Conservation (phyloP, 2,797 vertebrate genomes). For the Pangasius sanitwongsei region DNA sequence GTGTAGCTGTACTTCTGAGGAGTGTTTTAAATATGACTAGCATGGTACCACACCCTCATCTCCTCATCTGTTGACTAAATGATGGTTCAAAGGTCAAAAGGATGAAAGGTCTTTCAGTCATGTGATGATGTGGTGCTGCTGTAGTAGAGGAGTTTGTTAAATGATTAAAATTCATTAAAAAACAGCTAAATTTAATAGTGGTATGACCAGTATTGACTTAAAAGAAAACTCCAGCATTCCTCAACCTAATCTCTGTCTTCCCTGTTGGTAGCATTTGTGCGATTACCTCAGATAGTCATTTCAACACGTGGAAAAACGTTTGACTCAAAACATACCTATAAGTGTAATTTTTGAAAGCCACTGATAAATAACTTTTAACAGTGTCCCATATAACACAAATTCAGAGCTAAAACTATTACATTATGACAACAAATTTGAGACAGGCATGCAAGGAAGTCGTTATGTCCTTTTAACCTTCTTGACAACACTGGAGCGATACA, state of each 20-base stretch:
- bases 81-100: slow-evolving; percentile 46
- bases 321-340: not conserved
- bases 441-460: not conserved
- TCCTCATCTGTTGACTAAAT: slow-evolving; percentile 44
- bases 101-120: slow-evolving; percentile 59
- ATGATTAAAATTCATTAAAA: too few relatives aligned
- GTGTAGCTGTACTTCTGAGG: not conserved
- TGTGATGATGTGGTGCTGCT: slow-evolving; percentile 32
- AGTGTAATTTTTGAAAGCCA: not conserved
- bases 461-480: not conserved
- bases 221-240: slow-evolving; percentile 17
- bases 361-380: not conserved
- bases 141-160: slow-evolving; percentile 1
- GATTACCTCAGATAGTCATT: not conserved
- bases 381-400: not conserved
- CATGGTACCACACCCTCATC: slow-evolving; percentile 54
- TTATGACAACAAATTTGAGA: not conserved
- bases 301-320: not conserved
- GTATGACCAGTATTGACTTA: not conserved
- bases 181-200: not conserved
- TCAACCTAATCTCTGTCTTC: slow-evolving; percentile 5
- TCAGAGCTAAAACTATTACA: not conserved
- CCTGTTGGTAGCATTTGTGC: not conserved
- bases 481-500: not conserved
- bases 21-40: not conserved